Conservation (phyloP, 2,113 vertebrate genomes). For the Epinephelus moara region DNA sequence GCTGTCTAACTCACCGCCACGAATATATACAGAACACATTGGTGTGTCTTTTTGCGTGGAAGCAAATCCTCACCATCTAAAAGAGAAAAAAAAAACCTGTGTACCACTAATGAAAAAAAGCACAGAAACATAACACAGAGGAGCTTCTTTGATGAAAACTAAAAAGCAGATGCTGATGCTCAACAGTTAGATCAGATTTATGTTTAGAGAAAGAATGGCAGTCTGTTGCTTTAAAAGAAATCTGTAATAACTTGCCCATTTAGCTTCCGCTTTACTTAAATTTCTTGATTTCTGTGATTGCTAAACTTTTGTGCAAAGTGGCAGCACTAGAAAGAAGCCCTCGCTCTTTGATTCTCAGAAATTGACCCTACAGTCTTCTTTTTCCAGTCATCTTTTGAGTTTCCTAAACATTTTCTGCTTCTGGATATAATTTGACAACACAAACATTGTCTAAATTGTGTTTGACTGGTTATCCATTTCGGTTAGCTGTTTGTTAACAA, state of each 20-base stretch:
- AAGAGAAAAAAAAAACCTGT: not conserved
- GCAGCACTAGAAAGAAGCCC: not conserved
- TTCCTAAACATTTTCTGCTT: not conserved
- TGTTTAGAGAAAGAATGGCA: not conserved
- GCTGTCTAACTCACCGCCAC: not conserved
- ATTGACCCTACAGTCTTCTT: not conserved
- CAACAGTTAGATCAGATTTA: constrained; percentile 4
- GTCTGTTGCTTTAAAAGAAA: constrained; percentile 18
- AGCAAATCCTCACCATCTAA: not conserved
- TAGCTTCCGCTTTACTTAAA: not conserved
- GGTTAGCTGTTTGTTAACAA: not conserved
- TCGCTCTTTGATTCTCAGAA: not conserved
- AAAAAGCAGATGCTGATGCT: not conserved
- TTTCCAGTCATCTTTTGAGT: not conserved
- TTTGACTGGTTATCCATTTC: not conserved
- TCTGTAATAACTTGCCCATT: not conserved
- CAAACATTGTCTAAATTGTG: not conserved
- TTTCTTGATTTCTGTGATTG: not conserved
- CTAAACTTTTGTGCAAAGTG: not conserved
- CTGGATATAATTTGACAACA: constrained; percentile 1
- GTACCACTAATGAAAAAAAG: constrained; percentile 19
- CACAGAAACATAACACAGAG: constrained; percentile 4
- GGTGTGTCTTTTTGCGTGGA: constrained; percentile 7
- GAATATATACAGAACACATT: not conserved
- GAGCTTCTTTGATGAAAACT: not conserved